Conservation (phyloP, 2,113 vertebrate genomes). For the Tragelaphus scriptus region DNA sequence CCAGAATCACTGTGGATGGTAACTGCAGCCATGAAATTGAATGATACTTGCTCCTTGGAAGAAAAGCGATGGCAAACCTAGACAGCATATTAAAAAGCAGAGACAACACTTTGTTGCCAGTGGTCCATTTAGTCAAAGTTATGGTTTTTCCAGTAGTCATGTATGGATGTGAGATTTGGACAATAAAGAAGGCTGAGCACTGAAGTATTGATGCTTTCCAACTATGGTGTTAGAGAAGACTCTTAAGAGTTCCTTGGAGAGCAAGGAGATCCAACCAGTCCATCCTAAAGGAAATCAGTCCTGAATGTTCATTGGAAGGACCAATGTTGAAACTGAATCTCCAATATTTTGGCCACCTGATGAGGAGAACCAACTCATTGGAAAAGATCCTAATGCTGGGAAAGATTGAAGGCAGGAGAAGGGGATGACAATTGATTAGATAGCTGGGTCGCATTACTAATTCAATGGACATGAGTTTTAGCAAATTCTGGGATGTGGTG, state of each 20-base stretch:
- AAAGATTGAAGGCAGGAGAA: background rate
- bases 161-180: background rate
- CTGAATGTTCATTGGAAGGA: background rate
- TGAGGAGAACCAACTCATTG: background rate
- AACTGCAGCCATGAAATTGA: background rate
- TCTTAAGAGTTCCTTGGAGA: background rate
- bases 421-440: background rate
- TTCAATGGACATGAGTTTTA: background rate
- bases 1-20: background rate
- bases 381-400: background rate
- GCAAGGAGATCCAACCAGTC: background rate
- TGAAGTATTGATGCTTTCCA: background rate
- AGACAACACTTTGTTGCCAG: background rate
- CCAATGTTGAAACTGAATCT: background rate
- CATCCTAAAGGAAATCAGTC: background rate
- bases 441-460: background rate
- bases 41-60: background rate
- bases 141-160: background rate
- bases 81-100: background rate
- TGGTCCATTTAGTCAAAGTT: background rate
- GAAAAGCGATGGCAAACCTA: background rate
- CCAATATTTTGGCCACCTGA: background rate
- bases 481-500: background rate
- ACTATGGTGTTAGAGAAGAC: background rate
- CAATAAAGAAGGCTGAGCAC: background rate